phyloP scores from a whole-genome alignment of 2,888 invertebrate genomes.

The Tethea ocularis region DNA sequence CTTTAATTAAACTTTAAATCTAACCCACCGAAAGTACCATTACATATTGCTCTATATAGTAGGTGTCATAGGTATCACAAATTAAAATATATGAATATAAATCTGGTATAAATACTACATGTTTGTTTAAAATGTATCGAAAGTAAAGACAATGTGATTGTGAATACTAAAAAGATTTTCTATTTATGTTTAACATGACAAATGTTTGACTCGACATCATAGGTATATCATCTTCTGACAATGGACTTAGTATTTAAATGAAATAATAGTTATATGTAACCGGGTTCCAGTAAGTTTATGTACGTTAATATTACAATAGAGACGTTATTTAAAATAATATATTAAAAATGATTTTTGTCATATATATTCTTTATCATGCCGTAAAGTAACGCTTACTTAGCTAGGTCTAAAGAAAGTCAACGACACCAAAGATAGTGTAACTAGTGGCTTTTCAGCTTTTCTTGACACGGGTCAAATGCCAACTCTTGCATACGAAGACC shows the following conservation, averaged over 20 bases:
- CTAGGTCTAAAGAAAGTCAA: constrained; percentile 29
- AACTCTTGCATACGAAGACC: constrained; percentile 16
- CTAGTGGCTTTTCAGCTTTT: constrained; percentile 23
- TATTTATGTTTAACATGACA: not conserved
- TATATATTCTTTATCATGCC: too few relatives aligned
- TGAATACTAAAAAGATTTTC: not conserved
- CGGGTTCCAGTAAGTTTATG: not conserved
- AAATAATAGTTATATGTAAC: not conserved
- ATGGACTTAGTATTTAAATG: not conserved
- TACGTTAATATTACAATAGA: too few relatives aligned
- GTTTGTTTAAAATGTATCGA: not conserved
- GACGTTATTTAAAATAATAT: not conserved
- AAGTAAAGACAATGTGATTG: not conserved
- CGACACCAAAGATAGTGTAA: constrained; percentile 21
- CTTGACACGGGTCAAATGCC: constrained; percentile 38
- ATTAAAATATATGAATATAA: not conserved
- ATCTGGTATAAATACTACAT: not conserved
- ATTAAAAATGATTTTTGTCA: not conserved
- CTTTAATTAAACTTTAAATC: too few relatives aligned
- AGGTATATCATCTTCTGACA: not conserved
- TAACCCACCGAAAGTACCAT: too few relatives aligned
- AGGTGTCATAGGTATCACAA: too few relatives aligned
- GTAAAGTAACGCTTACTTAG: constrained; percentile 5
- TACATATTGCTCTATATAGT: too few relatives aligned
- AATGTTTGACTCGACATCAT: constrained; percentile 1